Percentiles rank a stretch among this genome's conserved stretches.
These are phyloP conservation scores for Pelecanoides urinatrix DNA, from an alignment of 2,113 vertebrate species.

Conservation along the genomic window DNA sequence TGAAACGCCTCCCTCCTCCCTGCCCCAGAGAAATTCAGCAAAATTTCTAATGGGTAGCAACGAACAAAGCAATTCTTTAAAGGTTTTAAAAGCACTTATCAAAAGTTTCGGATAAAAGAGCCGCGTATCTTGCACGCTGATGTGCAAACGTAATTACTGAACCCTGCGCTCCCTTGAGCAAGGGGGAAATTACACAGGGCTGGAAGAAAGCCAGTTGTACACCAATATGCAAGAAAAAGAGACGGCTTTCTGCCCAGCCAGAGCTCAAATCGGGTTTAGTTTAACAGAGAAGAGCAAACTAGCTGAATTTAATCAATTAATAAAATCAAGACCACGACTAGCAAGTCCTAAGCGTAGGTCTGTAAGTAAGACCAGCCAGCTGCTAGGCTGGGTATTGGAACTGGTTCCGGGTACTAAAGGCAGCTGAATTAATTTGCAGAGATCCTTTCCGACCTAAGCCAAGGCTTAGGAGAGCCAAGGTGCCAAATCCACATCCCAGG, in stretches of 20 bases:
- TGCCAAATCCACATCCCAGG: neutral
- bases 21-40: neutral
- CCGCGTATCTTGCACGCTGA: fast-evolving
- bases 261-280: neutral
- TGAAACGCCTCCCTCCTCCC: neutral
- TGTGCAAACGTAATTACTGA: neutral
- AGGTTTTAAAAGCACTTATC: neutral
- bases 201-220: neutral
- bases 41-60: neutral
- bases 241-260: neutral
- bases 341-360: neutral
- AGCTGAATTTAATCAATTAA: neutral
- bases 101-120: neutral
- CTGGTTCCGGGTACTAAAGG: neutral
- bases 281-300: neutral
- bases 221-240: neutral
- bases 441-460: neutral
- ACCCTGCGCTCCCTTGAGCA: neutral
- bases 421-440: neutral
- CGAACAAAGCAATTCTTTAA: neutral
- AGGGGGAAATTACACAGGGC: neutral
- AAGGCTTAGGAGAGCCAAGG: neutral
- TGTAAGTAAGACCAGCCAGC: neutral
- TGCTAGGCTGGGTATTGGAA: neutral
- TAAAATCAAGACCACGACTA: neutral